These are phyloP conservation scores for Ivindomyrus marchei DNA, from an alignment of 2,113 vertebrate genomes.

Conservation along the genomic window DNA sequence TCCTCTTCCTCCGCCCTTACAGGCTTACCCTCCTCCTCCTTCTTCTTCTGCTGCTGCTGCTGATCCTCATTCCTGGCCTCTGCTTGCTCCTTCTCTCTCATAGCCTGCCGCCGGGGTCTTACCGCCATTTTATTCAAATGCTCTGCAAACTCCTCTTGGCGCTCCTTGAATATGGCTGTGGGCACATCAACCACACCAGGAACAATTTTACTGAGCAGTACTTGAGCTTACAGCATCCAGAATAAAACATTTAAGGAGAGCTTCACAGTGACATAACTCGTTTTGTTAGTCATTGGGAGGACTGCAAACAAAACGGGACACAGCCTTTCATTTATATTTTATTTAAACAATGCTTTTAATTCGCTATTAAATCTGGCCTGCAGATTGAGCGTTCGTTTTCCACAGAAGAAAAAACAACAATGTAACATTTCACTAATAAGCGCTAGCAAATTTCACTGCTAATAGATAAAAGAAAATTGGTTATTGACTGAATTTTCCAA, in stretches of 20 bases:
- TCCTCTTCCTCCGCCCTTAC: slow-evolving; percentile 80
- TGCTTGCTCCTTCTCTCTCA: slow-evolving; percentile 86
- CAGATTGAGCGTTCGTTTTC: too few relatives aligned
- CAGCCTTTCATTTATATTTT: not conserved
- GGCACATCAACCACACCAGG: slow-evolving; percentile 30
- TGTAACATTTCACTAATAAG: too few relatives aligned
- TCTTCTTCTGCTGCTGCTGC: slow-evolving; percentile 61
- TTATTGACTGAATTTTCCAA: not conserved
- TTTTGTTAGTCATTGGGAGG: not conserved
- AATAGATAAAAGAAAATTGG: too few relatives aligned
- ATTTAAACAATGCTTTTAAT: not conserved
- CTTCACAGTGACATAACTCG: not conserved
- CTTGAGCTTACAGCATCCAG: not conserved
- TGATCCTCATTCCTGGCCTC: slow-evolving; percentile 71
- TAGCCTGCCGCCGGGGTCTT: slow-evolving; percentile 85
- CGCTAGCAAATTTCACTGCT: too few relatives aligned
- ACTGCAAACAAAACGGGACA: not conserved
- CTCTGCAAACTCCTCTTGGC: slow-evolving; percentile 89
- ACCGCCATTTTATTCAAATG: slow-evolving; percentile 99
- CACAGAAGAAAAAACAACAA: too few relatives aligned
- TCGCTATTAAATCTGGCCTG: not conserved
- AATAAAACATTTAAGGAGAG: not conserved
- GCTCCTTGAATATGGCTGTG: slow-evolving; percentile 85
- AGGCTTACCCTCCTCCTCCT: slow-evolving; percentile 74
- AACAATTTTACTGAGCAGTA: not conserved